Percentiles rank a stretch among this genome's conserved stretches.
These are phyloP conservation scores for Tautogolabrus adspersus DNA, from an alignment of 2,113 vertebrate genomes.

Conservation along the genomic window DNA sequence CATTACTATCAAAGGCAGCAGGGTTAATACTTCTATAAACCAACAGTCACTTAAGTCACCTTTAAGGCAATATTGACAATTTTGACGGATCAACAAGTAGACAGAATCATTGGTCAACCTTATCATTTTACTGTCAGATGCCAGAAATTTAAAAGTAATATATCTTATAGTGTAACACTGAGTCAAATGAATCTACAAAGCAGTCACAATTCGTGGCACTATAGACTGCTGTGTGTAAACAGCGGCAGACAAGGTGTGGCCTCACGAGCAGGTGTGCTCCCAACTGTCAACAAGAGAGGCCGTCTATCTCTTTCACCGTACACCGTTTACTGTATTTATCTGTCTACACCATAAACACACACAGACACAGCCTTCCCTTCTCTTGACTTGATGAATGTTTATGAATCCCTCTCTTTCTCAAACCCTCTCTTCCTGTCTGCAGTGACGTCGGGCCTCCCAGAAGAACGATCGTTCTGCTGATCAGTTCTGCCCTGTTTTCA, in stretches of 20 bases:
- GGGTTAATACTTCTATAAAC: neutral
- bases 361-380: conserved; percentile 11
- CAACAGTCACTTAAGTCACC: neutral
- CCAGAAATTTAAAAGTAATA: neutral
- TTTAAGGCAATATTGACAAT: neutral
- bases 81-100: neutral
- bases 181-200: neutral
- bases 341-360: neutral
- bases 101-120: neutral
- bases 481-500: conserved; percentile 1
- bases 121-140: neutral
- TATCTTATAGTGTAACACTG: neutral
- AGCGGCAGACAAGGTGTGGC: conserved; percentile 53
- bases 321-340: conserved; percentile 41
- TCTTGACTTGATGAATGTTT: conserved; percentile 36
- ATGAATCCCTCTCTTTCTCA: neutral
- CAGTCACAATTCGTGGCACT: neutral
- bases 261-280: conserved; percentile 52
- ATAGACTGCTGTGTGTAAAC: conserved; percentile 10
- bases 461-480: conserved; percentile 2
- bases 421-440: conserved; percentile 1
- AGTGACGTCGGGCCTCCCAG: conserved; percentile 1
- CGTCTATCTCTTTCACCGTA: conserved; percentile 11
- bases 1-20: neutral
- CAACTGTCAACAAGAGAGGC: conserved; percentile 41